Evolutionary conservation across 35 echinoderm and acorn worm species (phyloP).

Genomic region (Patiria miniata): DNA sequence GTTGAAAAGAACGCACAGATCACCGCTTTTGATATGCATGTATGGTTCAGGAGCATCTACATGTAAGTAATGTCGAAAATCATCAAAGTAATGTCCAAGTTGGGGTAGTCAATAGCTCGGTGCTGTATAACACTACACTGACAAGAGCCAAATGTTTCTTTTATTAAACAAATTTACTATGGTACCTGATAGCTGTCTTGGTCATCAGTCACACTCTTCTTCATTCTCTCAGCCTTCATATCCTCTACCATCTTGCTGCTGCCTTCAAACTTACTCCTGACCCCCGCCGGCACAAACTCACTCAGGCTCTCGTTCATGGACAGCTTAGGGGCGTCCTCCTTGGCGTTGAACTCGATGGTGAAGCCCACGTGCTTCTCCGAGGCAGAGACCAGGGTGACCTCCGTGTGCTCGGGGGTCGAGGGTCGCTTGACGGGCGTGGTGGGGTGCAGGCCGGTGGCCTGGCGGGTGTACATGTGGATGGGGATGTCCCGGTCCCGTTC

Average conservation of each 20-base stretch:
- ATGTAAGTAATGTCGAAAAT: too few species aligned
- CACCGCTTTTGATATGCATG: too few species aligned
- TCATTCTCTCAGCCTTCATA: constrained; percentile 66
- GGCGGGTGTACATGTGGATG: constrained; percentile 62
- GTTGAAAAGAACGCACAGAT: too few species aligned
- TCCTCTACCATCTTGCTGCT: constrained; percentile 76
- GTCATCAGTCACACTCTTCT: constrained; percentile 54
- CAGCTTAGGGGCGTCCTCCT: constrained; percentile 61
- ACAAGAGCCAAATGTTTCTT: too few species aligned
- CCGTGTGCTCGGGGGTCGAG: constrained; percentile 42
- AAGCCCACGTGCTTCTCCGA: constrained; percentile 80
- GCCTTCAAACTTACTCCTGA: constrained; percentile 75
- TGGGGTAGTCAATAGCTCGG: too few species aligned
- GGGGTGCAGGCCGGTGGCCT: constrained; percentile 46
- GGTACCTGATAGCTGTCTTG: constrained; percentile 23
- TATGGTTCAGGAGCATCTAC: too few species aligned
- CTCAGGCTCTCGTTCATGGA: constrained; percentile 59
- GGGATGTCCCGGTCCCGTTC: constrained; percentile 54
- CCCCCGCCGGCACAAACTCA: constrained; percentile 70
- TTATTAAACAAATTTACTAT: too few species aligned
- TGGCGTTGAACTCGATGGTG: constrained; percentile 76
- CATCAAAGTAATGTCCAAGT: too few species aligned
- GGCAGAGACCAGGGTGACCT: constrained; percentile 69
- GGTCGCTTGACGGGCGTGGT: constrained; percentile 29
- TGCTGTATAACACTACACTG: too few species aligned